A percentile compares a stretch with the other conserved stretches of the same genome.
Evolutionary conservation across 2,888 invertebrate genomes (phyloP).

Genomic region (Himalopsyche anomala): DNA sequence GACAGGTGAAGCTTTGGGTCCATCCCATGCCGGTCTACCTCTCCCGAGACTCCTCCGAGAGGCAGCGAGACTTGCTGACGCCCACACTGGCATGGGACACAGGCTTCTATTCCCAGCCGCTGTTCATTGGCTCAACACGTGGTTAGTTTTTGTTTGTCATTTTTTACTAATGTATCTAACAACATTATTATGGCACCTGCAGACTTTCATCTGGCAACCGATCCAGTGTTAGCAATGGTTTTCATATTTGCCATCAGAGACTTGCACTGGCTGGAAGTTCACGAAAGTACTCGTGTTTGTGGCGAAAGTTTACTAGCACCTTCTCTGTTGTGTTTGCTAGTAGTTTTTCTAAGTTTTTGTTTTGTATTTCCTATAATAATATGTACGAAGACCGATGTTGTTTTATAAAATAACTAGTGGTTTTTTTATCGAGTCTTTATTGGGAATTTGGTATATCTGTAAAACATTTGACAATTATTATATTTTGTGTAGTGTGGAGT

Average conservation of each 20-base stretch:
- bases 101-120: conserved; percentile 87
- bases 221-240: neutral
- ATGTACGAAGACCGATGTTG: no score
- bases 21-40: conserved; percentile 70
- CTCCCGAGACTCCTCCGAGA: conserved; percentile 72
- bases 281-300: no score
- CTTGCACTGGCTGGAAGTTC: no score
- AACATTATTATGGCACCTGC: no score
- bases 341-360: neutral
- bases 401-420: no score
- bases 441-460: no score
- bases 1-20: conserved; percentile 69
- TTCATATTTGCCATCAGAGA: neutral
- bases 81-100: conserved; percentile 89
- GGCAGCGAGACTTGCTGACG: conserved; percentile 84
- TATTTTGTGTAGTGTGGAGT: conserved; percentile 70
- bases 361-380: no score
- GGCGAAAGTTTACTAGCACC: no score
- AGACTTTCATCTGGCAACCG: no score
- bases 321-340: neutral
- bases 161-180: neutral
- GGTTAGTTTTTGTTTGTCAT: conserved; percentile 71
- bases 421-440: no score
- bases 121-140: conserved; percentile 86
- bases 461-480: no score